Evolutionary conservation across 2,888 invertebrate genomes (phyloP).

Genomic region (Cordilura impudica): DNA sequence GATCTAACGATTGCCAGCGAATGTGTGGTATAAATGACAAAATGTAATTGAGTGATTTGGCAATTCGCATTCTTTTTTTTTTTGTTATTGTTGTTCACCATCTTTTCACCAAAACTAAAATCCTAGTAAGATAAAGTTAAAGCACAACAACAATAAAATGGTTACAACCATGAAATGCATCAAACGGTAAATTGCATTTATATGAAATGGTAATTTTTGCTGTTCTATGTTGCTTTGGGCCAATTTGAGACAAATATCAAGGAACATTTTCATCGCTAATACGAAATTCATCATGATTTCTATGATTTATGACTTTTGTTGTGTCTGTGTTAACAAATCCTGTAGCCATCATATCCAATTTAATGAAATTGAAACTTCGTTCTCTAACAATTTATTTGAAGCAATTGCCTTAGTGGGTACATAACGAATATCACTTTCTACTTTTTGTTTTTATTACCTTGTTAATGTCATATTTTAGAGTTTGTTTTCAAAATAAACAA

Average conservation of each 20-base stretch:
- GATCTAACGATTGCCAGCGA: conserved; percentile 48
- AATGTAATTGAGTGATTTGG: conserved; percentile 63
- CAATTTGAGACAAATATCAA: not conserved
- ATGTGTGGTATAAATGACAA: conserved; percentile 58
- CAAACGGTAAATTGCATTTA: conserved; percentile 38
- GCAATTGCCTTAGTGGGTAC: too few relatives aligned
- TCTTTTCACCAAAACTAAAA: not conserved
- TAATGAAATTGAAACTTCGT: not conserved
- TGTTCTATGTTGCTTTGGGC: not conserved
- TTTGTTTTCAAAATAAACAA: too few relatives aligned
- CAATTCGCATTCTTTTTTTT: conserved; percentile 11
- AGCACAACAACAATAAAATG: not conserved
- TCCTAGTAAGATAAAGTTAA: not conserved
- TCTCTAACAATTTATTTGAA: not conserved
- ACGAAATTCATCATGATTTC: conserved; percentile 4
- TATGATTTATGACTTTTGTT: not conserved
- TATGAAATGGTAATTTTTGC: not conserved
- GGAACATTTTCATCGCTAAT: not conserved
- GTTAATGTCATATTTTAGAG: too few relatives aligned
- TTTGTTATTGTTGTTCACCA: conserved; percentile 11
- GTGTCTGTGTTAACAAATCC: not conserved
- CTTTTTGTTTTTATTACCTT: too few relatives aligned
- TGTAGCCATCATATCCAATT: not conserved
- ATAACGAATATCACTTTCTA: too few relatives aligned
- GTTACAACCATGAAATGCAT: conserved; percentile 7